phyloP scores from a whole-genome alignment of 2,113 vertebrate genomes.

The Apodemus speciosus region DNA sequence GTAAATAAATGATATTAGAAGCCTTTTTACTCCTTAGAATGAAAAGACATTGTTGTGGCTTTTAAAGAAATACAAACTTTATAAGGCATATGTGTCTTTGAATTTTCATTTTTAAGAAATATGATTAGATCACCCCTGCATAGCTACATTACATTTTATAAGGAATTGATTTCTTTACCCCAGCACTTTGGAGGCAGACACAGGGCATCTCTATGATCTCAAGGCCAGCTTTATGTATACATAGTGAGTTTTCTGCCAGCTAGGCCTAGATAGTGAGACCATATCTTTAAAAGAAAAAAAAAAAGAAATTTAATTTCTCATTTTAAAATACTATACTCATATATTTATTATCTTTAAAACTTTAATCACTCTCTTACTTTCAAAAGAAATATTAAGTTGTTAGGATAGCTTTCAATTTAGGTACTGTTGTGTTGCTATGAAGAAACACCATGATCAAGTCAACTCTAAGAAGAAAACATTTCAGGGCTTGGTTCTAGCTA shows the following conservation, averaged over 20 bases:
- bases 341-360: not conserved
- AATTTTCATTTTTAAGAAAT: conserved; percentile 21
- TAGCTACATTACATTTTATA: conserved; percentile 17
- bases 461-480: not conserved
- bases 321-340: not conserved
- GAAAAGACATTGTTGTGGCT: not conserved
- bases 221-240: not conserved
- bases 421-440: not conserved
- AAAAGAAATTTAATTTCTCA: not conserved
- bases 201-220: not conserved
- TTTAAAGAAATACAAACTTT: conserved; percentile 54
- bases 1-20: conserved; percentile 31
- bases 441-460: not conserved
- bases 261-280: not conserved
- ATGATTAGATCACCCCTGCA: not conserved
- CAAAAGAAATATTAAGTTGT: conserved; percentile 39
- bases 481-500: not conserved
- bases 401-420: not conserved
- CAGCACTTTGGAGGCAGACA: not conserved
- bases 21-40: not conserved
- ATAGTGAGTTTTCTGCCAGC: not conserved
- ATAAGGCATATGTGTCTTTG: not conserved
- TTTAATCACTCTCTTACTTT: conserved; percentile 12
- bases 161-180: conserved; percentile 32
- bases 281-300: not conserved